A percentile compares a stretch with the other conserved stretches of the same genome.
phyloP scores from a whole-genome alignment of 2,113 vertebrate species.

The Pseudorasbora parva region DNA sequence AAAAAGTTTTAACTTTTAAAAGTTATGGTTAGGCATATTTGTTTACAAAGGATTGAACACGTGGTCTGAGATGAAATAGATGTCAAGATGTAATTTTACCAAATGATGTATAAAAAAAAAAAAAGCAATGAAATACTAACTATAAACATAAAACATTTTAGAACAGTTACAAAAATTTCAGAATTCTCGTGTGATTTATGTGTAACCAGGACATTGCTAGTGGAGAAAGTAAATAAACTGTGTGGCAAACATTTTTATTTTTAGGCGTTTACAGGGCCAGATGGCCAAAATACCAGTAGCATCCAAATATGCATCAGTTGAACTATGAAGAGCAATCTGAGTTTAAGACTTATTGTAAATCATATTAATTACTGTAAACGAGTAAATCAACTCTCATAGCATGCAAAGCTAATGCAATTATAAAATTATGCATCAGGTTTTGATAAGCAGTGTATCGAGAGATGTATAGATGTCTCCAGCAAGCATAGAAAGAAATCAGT shows the following conservation, averaged over 20 bases:
- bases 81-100: neutral
- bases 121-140: neutral
- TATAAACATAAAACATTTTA: neutral
- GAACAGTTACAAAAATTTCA: neutral
- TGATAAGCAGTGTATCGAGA: neutral
- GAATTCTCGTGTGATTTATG: neutral
- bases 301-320: neutral
- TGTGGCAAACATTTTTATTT: neutral
- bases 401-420: neutral
- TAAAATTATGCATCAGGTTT: no score
- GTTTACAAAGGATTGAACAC: neutral
- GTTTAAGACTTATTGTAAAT: neutral
- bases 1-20: no score
- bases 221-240: neutral
- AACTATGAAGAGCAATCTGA: neutral
- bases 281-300: no score
- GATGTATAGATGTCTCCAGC: no score
- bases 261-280: neutral
- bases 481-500: neutral
- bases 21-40: neutral
- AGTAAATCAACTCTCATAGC: neutral
- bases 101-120: no score
- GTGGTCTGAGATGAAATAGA: neutral
- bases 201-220: neutral
- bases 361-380: neutral